Evolutionary conservation across 2,888 invertebrate genomes (phyloP), one percentile per base, ranked within the genome.

Genomic region (Diachrysia chrysitis): DNA sequence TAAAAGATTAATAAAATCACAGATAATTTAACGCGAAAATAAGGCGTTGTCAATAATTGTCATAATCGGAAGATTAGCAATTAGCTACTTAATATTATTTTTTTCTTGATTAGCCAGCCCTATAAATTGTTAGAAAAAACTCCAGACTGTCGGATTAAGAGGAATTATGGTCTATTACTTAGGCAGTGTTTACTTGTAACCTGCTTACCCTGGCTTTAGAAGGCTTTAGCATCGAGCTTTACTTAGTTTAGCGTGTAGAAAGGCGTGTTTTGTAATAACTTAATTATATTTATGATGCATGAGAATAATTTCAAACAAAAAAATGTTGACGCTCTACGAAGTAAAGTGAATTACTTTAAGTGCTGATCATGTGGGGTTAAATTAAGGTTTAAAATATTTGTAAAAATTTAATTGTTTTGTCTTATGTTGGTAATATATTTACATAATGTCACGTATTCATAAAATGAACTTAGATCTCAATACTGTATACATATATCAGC

Each of bases 111-210:
- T 42, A 16, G 78, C n/a, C 84, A 89, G 71, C 90, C 90, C 88
- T 90, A 84, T 46, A 78, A 75, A 78, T 82, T 77, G 71, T 76
- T 79, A 78, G 69, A 73, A 82, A 81, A 71, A 69, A 79, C 75
- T 72, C 76, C 80, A 84, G 85, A 82, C 84, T 82, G 83, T 76
- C 76, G 87, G 87, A 89, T 90, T 89, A 89, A 76, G 76, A 80
- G 84, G 88, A 82, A 89, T 89, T 89, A 89, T 86, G 86, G 88
- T 85, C 74, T 84, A 83, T 84, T 81, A 82, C 84, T 81, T 79
- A 82, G 78, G 81, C 76, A 84, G 85, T 86, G 82, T 89, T 88
- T 87, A 84, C 81, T 80, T 85, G 84, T 84, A 83, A 84, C 81
- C 79, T 78, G 76, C 80, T 85, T 85, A 80, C 71, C 79, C 71